Evolutionary conservation across 2,888 invertebrate species (phyloP), one percentile per base, ranked within the genome.

Genomic region (Lasioglossum pauxillum): DNA sequence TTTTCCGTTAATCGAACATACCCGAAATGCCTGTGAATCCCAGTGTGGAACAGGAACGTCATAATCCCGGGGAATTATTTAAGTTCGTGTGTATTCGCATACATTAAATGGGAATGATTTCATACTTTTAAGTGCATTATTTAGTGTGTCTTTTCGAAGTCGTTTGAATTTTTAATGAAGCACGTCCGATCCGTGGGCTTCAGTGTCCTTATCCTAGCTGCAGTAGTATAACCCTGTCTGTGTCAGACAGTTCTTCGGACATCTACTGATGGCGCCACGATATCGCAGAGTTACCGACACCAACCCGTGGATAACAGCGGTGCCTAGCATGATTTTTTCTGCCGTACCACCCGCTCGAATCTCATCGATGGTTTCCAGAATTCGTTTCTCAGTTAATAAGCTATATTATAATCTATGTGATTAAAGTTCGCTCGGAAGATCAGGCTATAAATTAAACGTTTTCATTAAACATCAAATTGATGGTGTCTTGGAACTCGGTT

Each of bases 261-360:
- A 4, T 27, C 77, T 49, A 77, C 80, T 0, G 86, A 78, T 82
- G 86, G 86, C 86, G 86, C 86, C 86, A 87, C 82, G 2, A 5
- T 49, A 38, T 71, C 57, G 23, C 7, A 0, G 2, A 5, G 44
- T 79, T 79, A 85, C 69, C 81, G 82, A 82, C 86, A 38, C 35
- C 1, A 14, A 16, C 4, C 16, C 46, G 4, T 5, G 35, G 23
- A 44, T 41, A 57, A 67, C 57, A 23, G 5, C 1, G 27, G 4
- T 69, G 35, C 38, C 69, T 69, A 10, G 69, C 35, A 38, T 38
- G 38, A 38, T 69, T 69, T 38, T 10, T 38, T 23, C 31, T 38
- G 19, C 23, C 8, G 1, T 69, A 38, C 38, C 31, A 31, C 7
- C 7, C 5, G 16, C 10, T 19, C 67, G 14, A 19, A 7, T 35